phyloP scores from a whole-genome alignment of 2,888 invertebrate species.

The Clusia tigrina region DNA sequence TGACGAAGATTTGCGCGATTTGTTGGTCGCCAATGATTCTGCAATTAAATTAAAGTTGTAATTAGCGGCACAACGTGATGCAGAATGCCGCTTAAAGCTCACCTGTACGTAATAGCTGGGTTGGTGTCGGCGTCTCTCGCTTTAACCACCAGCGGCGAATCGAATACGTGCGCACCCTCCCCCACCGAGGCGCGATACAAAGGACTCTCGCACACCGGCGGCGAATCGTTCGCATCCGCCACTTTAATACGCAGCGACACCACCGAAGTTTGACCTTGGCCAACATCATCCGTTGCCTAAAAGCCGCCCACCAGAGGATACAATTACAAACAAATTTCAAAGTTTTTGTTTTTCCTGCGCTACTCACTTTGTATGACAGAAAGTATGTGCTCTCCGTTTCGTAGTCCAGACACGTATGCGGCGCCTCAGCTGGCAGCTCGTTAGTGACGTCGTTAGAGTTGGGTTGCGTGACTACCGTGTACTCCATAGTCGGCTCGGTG shows the following conservation, averaged over 20 bases:
- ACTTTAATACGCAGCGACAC: conserved; percentile 82
- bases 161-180: conserved; percentile 85
- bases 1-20: conserved; percentile 58
- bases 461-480: conserved; percentile 49
- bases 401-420: conserved; percentile 83
- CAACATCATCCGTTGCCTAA: conserved; percentile 86
- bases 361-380: conserved; percentile 78
- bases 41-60: conserved; percentile 2
- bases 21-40: conserved; percentile 60
- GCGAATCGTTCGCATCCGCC: conserved; percentile 87
- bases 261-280: conserved; percentile 78
- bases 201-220: conserved; percentile 80
- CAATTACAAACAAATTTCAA: conserved; percentile 15
- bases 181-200: conserved; percentile 84
- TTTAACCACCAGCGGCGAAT: conserved; percentile 77
- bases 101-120: conserved; percentile 77
- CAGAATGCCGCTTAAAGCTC: background rate
- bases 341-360: too few species aligned
- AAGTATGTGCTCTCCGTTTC: conserved; percentile 84
- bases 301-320: conserved; percentile 18
- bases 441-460: conserved; percentile 30
- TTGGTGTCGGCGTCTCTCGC: conserved; percentile 84
- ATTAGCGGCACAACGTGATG: background rate
- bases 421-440: conserved; percentile 58
- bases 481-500: conserved; percentile 53